These are phyloP conservation scores for Neoarius graeffei DNA, from an alignment of 2,113 vertebrate genomes.

Conservation along the genomic window DNA sequence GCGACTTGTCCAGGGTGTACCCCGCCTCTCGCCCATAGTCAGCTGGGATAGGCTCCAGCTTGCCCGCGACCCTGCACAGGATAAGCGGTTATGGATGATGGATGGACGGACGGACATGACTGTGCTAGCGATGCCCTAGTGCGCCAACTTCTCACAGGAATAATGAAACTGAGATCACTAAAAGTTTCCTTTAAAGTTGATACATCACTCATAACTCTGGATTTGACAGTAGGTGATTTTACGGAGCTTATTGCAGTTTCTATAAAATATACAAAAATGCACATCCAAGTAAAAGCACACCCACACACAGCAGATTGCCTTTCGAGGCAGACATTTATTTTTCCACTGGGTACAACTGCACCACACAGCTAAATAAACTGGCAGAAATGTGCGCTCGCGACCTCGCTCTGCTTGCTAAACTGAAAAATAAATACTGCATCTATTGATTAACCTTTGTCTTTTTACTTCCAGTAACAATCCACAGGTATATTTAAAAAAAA, in stretches of 20 bases:
- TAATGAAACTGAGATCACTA: too few relatives aligned
- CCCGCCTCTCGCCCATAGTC: too few relatives aligned
- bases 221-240: neutral
- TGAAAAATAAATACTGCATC: constrained; percentile 67
- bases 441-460: constrained; percentile 60
- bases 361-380: constrained; percentile 65
- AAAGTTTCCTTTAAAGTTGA: neutral
- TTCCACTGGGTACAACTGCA: constrained; percentile 75
- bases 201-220: neutral
- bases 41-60: too few relatives aligned
- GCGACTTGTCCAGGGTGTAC: too few relatives aligned
- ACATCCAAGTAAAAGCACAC: neutral
- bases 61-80: too few relatives aligned
- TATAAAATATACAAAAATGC: neutral
- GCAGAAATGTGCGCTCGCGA: constrained; percentile 52
- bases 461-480: constrained; percentile 74
- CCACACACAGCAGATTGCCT: constrained; percentile 37
- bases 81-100: too few relatives aligned
- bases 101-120: neutral
- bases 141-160: too few relatives aligned
- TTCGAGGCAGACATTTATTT: constrained; percentile 88
- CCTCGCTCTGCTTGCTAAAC: constrained; percentile 65
- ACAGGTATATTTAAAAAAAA: constrained; percentile 62
- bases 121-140: neutral
- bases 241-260: neutral